Percentiles rank a stretch among this genome's conserved stretches.
Conservation (phyloP, 1,140 invertebrate species). For the Nasonia longicornis region DNA sequence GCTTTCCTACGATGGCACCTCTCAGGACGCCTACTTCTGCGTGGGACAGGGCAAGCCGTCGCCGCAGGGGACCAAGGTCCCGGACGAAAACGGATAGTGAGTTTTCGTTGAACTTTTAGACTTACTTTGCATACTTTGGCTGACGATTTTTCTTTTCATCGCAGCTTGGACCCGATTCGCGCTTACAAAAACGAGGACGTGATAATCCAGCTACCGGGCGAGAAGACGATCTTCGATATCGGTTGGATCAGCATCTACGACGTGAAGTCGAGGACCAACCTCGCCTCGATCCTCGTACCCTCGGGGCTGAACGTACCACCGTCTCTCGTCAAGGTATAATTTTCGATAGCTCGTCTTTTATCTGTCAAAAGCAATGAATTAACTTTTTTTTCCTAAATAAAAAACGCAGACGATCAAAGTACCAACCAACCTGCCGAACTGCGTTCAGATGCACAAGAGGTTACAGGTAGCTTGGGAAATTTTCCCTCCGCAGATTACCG, state of each 20-base stretch:
- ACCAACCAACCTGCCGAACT: slow-evolving; percentile 78
- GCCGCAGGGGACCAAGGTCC: slow-evolving; percentile 83
- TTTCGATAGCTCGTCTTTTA: background rate
- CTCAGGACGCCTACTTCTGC: slow-evolving; percentile 87
- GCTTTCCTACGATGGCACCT: slow-evolving; percentile 82
- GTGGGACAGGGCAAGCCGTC: slow-evolving; percentile 88
- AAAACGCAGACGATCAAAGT: slow-evolving; percentile 61
- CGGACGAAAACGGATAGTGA: slow-evolving; percentile 94
- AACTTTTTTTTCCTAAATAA: slow-evolving; percentile 4
- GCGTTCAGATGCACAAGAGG: slow-evolving; percentile 85
- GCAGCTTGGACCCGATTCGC: slow-evolving; percentile 78
- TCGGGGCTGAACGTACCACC: slow-evolving; percentile 84
- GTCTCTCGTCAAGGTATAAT: slow-evolving; percentile 75
- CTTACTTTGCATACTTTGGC: background rate
- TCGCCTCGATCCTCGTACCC: slow-evolving; percentile 83
- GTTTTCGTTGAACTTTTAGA: slow-evolving; percentile 60
- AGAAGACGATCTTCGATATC: slow-evolving; percentile 84
- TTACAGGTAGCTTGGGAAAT: slow-evolving; percentile 90
- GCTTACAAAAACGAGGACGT: slow-evolving; percentile 82
- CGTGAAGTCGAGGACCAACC: slow-evolving; percentile 77
- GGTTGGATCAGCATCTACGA: slow-evolving; percentile 90
- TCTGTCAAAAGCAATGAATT: slow-evolving; percentile 11
- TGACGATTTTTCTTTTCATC: too few species aligned
- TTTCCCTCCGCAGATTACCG: slow-evolving; percentile 88
- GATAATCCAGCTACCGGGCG: slow-evolving; percentile 83